These are phyloP conservation scores for Perca fluviatilis DNA, from an alignment of 2,113 vertebrate species.

Conservation along the genomic window DNA sequence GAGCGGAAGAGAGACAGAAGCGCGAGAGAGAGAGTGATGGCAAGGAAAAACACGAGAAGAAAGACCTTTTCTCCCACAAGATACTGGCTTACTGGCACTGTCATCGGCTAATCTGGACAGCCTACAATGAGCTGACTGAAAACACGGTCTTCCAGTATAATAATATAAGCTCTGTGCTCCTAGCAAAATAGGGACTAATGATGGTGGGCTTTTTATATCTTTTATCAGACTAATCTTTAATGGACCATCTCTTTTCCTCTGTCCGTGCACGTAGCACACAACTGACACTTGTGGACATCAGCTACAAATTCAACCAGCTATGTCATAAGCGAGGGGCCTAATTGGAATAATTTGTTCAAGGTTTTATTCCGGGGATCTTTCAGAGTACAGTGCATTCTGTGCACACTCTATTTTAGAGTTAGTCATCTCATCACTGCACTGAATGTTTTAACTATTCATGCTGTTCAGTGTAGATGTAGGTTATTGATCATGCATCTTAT, in stretches of 20 bases:
- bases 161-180: conserved; percentile 57
- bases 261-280: conserved; percentile 27
- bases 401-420: conserved; percentile 11
- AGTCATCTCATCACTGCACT: conserved; percentile 23
- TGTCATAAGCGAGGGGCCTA: conserved; percentile 40
- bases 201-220: conserved; percentile 53
- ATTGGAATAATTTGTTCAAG: conserved; percentile 64
- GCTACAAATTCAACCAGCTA: conserved; percentile 45
- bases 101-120: conserved; percentile 60
- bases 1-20: not conserved
- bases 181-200: conserved; percentile 55
- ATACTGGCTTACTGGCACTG: conserved; percentile 38
- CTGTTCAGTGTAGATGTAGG: conserved; percentile 10
- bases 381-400: conserved; percentile 11
- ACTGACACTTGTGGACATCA: conserved; percentile 45
- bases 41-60: conserved; percentile 25
- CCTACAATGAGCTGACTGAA: conserved; percentile 52
- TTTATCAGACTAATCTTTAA: conserved; percentile 50
- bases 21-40: not conserved
- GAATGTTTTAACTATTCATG: conserved; percentile 31
- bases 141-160: conserved; percentile 53
- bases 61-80: conserved; percentile 42
- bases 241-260: conserved; percentile 35
- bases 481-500: conserved; percentile 31
- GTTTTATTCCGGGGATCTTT: conserved; percentile 51